phyloP scores from a whole-genome alignment of 2,113 vertebrate species.

The Takifugu bimaculatus region DNA sequence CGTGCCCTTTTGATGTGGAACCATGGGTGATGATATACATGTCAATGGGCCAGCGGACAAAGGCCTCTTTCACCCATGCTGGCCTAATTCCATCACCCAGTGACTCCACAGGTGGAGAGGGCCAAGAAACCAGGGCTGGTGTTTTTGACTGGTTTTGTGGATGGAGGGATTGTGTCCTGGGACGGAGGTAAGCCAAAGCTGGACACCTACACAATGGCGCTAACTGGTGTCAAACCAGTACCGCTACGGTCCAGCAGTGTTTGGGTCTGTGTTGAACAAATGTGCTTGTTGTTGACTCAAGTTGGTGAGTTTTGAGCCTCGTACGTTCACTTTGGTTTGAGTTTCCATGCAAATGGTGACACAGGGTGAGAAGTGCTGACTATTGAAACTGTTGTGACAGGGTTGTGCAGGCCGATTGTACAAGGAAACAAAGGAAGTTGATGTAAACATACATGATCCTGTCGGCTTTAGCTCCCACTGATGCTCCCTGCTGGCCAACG shows the following conservation, averaged over 20 bases:
- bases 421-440: slow-evolving; percentile 30
- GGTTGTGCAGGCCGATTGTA: slow-evolving; percentile 31
- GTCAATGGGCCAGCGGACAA: slow-evolving; percentile 72
- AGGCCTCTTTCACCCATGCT: slow-evolving; percentile 64
- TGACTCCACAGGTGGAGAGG: slow-evolving; percentile 61
- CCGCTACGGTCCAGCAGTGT: slow-evolving; percentile 29
- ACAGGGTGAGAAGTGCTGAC: slow-evolving; percentile 41
- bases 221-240: slow-evolving; percentile 7
- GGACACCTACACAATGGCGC: slow-evolving; percentile 44
- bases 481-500: slow-evolving; percentile 45
- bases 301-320: slow-evolving; percentile 18
- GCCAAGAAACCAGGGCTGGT: slow-evolving; percentile 47
- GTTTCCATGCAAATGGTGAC: slow-evolving; percentile 14
- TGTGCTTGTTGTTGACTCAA: slow-evolving; percentile 33
- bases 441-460: slow-evolving; percentile 12
- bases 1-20: slow-evolving; percentile 45
- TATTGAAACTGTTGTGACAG: slow-evolving; percentile 36
- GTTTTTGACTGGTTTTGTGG: slow-evolving; percentile 16
- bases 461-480: not conserved
- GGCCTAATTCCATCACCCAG: slow-evolving; percentile 57
- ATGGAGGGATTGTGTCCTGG: slow-evolving; percentile 22
- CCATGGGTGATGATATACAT: slow-evolving; percentile 77
- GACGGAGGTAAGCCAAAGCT: slow-evolving; percentile 21
- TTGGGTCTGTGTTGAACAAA: slow-evolving; percentile 28
- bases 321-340: slow-evolving; percentile 38